Evolutionary conservation across 2,797 vertebrate species (phyloP).

Genomic region (Darevskia mixta): DNA sequence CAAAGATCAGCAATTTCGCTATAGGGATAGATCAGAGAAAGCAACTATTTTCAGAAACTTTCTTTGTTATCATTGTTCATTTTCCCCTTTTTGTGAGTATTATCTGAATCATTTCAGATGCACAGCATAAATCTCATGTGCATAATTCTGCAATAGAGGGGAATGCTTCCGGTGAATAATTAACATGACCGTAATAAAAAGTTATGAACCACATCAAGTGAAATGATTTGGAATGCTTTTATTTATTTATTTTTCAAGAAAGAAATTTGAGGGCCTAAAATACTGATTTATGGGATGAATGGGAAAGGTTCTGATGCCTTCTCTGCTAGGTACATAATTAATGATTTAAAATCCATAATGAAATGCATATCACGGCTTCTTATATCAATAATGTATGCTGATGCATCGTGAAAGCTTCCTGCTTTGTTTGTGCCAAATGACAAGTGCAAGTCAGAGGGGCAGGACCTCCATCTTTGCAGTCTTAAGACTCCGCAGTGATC

Average conservation of each 20-base stretch:
- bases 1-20: too few relatives aligned
- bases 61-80: too few relatives aligned
- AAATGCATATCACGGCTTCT: neutral
- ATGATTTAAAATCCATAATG: conserved; percentile 28
- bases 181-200: conserved; percentile 15
- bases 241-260: neutral
- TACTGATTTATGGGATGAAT: conserved; percentile 29
- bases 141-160: conserved; percentile 9
- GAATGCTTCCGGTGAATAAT: conserved; percentile 14
- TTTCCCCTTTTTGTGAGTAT: neutral
- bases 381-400: conserved; percentile 15
- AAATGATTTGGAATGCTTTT: neutral
- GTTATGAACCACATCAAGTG: neutral
- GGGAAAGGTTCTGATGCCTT: neutral
- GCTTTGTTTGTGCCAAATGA: neutral
- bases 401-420: neutral
- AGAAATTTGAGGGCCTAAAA: neutral
- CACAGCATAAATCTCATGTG: neutral
- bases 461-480: neutral
- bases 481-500: neutral
- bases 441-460: neutral
- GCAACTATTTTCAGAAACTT: too few relatives aligned
- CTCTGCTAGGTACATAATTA: conserved; percentile 9
- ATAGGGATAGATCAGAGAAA: too few relatives aligned
- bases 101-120: neutral